Base-by-base conservation (phyloP, 2,797 vertebrate species). In the Valencia hispanica region DNA sequence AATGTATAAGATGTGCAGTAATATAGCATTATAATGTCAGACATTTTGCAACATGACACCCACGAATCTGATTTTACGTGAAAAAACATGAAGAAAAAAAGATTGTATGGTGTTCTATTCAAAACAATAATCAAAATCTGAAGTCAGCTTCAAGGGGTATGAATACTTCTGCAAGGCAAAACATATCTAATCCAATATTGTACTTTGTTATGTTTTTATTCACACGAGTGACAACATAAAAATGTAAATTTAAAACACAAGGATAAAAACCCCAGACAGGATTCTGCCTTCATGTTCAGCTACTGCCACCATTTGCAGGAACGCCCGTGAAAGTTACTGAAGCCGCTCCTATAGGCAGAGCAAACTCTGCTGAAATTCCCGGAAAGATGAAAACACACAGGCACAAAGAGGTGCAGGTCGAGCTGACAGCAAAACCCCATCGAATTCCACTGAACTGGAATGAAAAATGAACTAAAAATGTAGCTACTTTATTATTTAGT, bases 401-500 rank as follows among this genome's bases (percentile, higher is more conserved):
- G 32, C 57, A 34, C 10, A 22, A 18, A 36, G 34, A 36, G 61
- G 61, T 36, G 20, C 34, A 36, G 18, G 61, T 32, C 34, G 18
- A 63, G 32, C 34, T 63, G 61, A 63, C 61, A 63, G 32, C 61
- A 22, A 63, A 63, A 36, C 61, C 12, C 61, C 61, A 63, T 63
- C 20, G 9, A 34, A 20, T 39, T 20, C 61, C 18, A 1, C 34
- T 63, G 61, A 63, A 63, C 61, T 63, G 61, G 32, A 36, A 63
- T 22, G 34, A 63, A 36, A 63, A 39, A 20, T 39, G 61, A 63
- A 63, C 34, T 12, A 63, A 63, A 63, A n/a, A 63, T 18, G 48
- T 22, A 50, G 5, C 48, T 50, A 34, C 34, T 36, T 22, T 36
- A 22, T 8, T 22, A 36, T 63, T 34, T 34, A 36, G 32, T 36